These are phyloP conservation scores for Eupleurogrammus muticus DNA, from an alignment of 2,797 vertebrate genomes.

Conservation along the genomic window DNA sequence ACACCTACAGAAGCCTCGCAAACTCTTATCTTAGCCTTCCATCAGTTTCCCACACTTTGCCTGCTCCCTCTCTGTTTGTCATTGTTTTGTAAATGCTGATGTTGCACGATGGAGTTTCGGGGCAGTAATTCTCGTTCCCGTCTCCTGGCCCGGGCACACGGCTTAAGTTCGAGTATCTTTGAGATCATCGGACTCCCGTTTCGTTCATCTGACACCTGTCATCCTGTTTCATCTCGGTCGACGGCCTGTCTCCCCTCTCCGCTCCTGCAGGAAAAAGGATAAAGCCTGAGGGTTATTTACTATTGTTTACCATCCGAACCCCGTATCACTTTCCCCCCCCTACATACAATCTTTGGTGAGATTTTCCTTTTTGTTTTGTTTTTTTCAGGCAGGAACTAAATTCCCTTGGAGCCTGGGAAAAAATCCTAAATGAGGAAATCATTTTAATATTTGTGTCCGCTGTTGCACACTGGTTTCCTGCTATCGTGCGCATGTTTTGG, in stretches of 20 bases:
- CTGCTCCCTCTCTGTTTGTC: conserved; percentile 39
- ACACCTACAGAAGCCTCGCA: conserved; percentile 49
- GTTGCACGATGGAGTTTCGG: conserved; percentile 14
- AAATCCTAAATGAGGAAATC: conserved; percentile 59
- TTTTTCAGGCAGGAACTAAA: conserved; percentile 51
- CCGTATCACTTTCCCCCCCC: conserved; percentile 57
- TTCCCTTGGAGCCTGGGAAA: conserved; percentile 77
- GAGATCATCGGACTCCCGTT: conserved; percentile 47
- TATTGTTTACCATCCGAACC: conserved; percentile 75
- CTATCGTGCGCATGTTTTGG: conserved; percentile 6
- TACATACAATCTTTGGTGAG: conserved; percentile 27
- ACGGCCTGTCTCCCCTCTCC: conserved; percentile 47
- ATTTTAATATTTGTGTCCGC: conserved; percentile 65
- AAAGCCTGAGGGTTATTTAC: conserved; percentile 57
- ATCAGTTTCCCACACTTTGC: conserved; percentile 68
- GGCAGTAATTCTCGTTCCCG: conserved; percentile 11
- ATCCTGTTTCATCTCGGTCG: conserved; percentile 64
- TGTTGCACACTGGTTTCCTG: conserved; percentile 34
- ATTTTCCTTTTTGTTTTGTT: conserved; percentile 22
- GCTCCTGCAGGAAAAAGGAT: conserved; percentile 64
- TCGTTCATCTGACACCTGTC: conserved; percentile 76
- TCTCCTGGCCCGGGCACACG: conserved; percentile 26
- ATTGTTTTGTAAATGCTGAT: conserved; percentile 57
- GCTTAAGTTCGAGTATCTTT: conserved; percentile 28
- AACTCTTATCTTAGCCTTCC: conserved; percentile 54